These are phyloP conservation scores for Galagoides demidoff DNA, from an alignment of 2,797 vertebrate genomes.

Conservation along the genomic window DNA sequence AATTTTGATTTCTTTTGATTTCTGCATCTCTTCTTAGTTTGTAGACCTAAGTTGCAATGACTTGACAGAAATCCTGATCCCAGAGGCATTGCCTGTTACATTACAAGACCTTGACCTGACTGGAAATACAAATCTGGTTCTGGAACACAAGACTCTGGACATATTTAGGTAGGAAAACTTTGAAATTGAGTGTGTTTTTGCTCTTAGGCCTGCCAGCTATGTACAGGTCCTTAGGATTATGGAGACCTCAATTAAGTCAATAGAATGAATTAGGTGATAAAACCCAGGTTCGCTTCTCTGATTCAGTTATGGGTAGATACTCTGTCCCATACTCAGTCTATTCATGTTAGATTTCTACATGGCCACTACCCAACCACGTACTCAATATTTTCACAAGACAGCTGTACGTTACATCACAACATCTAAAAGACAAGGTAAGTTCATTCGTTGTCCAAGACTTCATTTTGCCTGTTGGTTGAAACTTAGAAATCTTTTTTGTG, in stretches of 20 bases:
- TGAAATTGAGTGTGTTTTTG: neutral
- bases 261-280: conserved; percentile 3
- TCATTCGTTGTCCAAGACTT: conserved; percentile 24
- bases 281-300: neutral
- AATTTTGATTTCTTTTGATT: conserved; percentile 54
- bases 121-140: conserved; percentile 94
- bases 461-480: conserved; percentile 17
- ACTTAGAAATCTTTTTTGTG: conserved; percentile 9
- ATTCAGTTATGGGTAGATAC: neutral
- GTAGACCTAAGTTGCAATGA: conserved; percentile 98
- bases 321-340: neutral
- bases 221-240: neutral
- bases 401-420: neutral
- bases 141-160: conserved; percentile 97
- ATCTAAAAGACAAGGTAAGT: neutral
- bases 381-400: neutral
- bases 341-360: neutral
- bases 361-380: neutral
- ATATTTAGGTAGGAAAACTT: conserved; percentile 92
- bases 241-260: neutral
- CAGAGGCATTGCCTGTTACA: conserved; percentile 92
- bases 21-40: conserved; percentile 87
- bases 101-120: conserved; percentile 97
- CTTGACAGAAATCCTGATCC: conserved; percentile 95
- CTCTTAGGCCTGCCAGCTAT: neutral